Percentiles rank a stretch among this genome's conserved stretches.
Conservation (phyloP, 2,888 invertebrate genomes). For the Anthrax anthrax region DNA sequence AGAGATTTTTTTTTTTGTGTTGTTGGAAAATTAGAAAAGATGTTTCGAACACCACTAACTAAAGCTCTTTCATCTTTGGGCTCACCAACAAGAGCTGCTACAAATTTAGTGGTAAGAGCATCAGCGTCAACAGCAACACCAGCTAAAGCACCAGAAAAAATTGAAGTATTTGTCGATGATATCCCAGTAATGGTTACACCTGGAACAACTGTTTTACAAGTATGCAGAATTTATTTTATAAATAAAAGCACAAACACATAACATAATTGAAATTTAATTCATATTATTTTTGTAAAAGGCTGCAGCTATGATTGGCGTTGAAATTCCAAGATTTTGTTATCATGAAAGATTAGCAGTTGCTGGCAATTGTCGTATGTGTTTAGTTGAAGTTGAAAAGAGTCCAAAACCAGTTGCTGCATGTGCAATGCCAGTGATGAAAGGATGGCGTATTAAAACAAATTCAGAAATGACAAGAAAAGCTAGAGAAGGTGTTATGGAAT, state of each 20-base stretch:
- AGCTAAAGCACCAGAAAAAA: slow-evolving; percentile 51
- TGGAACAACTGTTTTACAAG: slow-evolving; percentile 93
- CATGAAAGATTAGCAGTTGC: slow-evolving; percentile 97
- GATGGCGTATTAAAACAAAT: slow-evolving; percentile 97
- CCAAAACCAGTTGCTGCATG: slow-evolving; percentile 97
- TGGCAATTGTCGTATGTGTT: slow-evolving; percentile 98
- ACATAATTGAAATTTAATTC: background rate
- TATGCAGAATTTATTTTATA: slow-evolving; percentile 26
- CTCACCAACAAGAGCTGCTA: slow-evolving; percentile 31
- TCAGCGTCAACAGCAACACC: slow-evolving; percentile 36
- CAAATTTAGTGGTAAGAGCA: slow-evolving; percentile 33
- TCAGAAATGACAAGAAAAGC: slow-evolving; percentile 78
- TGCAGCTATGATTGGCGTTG: slow-evolving; percentile 86
- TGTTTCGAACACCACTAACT: slow-evolving; percentile 63
- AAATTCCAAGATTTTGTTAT: slow-evolving; percentile 98
- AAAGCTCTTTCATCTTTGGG: slow-evolving; percentile 39
- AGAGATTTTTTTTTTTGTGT: too few relatives aligned
- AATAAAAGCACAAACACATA: background rate
- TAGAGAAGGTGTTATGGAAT: slow-evolving; percentile 92
- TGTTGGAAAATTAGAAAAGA: slow-evolving; percentile 20
- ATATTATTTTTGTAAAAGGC: slow-evolving; percentile 44
- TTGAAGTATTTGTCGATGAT: slow-evolving; percentile 96
- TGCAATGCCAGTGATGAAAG: slow-evolving; percentile 99
- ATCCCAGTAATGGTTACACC: slow-evolving; percentile 86
- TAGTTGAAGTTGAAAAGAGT: slow-evolving; percentile 97